Percentiles rank a stretch among this genome's conserved stretches.
Evolutionary conservation across 1,140 invertebrate species (phyloP).

Genomic region (Ectropis grisescens): DNA sequence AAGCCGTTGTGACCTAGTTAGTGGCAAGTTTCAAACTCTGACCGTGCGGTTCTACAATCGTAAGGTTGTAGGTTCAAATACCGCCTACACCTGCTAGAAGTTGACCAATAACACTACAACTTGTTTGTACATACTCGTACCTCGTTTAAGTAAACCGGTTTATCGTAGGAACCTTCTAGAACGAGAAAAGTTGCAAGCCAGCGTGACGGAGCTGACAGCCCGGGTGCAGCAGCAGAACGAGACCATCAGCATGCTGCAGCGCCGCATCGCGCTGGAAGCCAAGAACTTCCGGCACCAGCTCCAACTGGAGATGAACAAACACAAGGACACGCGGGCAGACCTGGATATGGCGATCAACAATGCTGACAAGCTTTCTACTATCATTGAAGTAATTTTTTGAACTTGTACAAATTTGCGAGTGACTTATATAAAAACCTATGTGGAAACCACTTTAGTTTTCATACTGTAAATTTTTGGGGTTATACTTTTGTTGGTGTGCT

Average conservation of each 20-base stretch:
- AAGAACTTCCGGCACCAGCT: slow-evolving; percentile 81
- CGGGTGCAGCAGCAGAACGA: slow-evolving; percentile 77
- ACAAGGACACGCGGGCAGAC: slow-evolving; percentile 78
- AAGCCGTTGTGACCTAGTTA: too few relatives aligned
- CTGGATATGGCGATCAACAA: slow-evolving; percentile 74
- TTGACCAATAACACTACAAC: too few relatives aligned
- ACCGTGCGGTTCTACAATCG: too few relatives aligned
- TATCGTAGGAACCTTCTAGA: slow-evolving; percentile 75
- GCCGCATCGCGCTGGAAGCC: slow-evolving; percentile 76
- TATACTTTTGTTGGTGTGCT: too few relatives aligned
- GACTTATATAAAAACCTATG: neutral
- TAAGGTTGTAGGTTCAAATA: too few relatives aligned
- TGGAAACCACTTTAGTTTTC: too few relatives aligned
- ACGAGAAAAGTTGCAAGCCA: slow-evolving; percentile 77
- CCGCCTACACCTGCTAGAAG: too few relatives aligned
- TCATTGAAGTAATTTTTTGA: slow-evolving; percentile 60
- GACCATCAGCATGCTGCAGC: slow-evolving; percentile 76
- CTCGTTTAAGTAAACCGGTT: too few relatives aligned
- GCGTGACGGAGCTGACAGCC: slow-evolving; percentile 74
- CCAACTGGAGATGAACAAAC: slow-evolving; percentile 76
- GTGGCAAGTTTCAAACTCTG: too few relatives aligned
- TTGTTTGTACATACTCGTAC: too few relatives aligned
- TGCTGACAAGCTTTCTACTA: slow-evolving; percentile 70
- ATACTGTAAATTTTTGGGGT: too few relatives aligned
- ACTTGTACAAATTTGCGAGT: neutral